A percentile compares a stretch with the other conserved stretches of the same genome.
These are phyloP conservation scores for Sarcophaga caerulescens DNA, from an alignment of 2,888 invertebrate genomes.

Conservation along the genomic window DNA sequence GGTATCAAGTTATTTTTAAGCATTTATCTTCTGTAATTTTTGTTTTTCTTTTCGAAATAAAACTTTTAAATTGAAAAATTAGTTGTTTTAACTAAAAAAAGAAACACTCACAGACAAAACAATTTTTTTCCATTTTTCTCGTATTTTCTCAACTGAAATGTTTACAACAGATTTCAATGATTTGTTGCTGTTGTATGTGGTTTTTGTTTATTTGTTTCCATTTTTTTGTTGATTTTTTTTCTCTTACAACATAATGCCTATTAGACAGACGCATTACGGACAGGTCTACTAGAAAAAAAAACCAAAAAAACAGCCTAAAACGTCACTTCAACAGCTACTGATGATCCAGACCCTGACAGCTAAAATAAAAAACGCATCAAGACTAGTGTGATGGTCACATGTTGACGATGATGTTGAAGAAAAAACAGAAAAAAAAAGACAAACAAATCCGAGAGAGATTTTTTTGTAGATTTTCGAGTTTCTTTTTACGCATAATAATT, in stretches of 20 bases:
- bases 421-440: no score
- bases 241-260: slow-evolving; percentile 27
- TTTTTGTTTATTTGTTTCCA: not conserved
- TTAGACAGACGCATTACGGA: slow-evolving; percentile 43
- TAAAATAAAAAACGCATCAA: slow-evolving; percentile 46
- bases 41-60: not conserved
- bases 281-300: slow-evolving; percentile 46
- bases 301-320: slow-evolving; percentile 18
- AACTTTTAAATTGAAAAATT: slow-evolving; percentile 59
- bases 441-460: no score
- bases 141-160: no score
- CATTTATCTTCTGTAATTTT: not conserved
- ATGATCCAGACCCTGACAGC: slow-evolving; percentile 69
- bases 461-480: not conserved
- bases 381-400: no score
- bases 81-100: slow-evolving; percentile 49
- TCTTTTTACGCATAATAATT: slow-evolving; percentile 8
- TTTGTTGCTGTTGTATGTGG: slow-evolving; percentile 9
- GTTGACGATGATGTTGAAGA: no score
- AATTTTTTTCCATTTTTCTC: not conserved
- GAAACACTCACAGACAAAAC: not conserved
- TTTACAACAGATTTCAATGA: not conserved
- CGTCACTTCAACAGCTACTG: slow-evolving; percentile 43
- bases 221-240: not conserved
- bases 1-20: slow-evolving; percentile 4